Evolutionary conservation across 2,888 invertebrate species (phyloP).

Genomic region (Volucella inanis): DNA sequence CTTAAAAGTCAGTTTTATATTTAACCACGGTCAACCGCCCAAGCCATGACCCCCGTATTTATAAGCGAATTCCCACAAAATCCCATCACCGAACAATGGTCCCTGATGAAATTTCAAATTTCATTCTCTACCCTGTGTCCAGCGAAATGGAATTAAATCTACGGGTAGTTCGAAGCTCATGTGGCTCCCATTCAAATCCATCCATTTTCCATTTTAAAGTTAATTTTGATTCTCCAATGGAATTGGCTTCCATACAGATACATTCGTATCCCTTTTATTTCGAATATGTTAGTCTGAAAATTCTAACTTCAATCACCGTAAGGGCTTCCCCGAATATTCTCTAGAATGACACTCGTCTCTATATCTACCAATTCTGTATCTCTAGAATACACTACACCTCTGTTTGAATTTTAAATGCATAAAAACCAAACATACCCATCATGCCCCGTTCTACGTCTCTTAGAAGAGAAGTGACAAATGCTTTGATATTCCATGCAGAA

Average conservation of each 20-base stretch:
- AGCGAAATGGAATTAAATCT: constrained; percentile 4
- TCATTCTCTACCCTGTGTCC: background rate
- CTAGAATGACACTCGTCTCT: background rate
- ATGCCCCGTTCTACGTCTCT: background rate
- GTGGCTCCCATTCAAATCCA: background rate
- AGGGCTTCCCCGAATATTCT: background rate
- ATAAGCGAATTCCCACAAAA: constrained; percentile 5
- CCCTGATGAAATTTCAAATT: too few species aligned
- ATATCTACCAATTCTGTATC: background rate
- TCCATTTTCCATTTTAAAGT: constrained; percentile 6
- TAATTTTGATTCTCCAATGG: constrained; percentile 1
- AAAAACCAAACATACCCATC: background rate
- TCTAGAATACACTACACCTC: background rate
- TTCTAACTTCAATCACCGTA: background rate
- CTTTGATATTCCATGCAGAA: background rate
- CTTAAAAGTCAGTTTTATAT: too few species aligned
- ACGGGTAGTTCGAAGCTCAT: background rate
- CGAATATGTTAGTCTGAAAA: constrained; percentile 25
- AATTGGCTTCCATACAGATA: background rate
- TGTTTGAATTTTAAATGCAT: background rate
- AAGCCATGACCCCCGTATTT: background rate
- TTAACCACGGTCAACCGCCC: too few species aligned
- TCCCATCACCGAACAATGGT: background rate
- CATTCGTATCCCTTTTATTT: constrained; percentile 14
- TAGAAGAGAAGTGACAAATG: background rate